These are phyloP conservation scores for Pangasius djambal DNA, from an alignment of 2,797 vertebrate species.

Conservation along the genomic window DNA sequence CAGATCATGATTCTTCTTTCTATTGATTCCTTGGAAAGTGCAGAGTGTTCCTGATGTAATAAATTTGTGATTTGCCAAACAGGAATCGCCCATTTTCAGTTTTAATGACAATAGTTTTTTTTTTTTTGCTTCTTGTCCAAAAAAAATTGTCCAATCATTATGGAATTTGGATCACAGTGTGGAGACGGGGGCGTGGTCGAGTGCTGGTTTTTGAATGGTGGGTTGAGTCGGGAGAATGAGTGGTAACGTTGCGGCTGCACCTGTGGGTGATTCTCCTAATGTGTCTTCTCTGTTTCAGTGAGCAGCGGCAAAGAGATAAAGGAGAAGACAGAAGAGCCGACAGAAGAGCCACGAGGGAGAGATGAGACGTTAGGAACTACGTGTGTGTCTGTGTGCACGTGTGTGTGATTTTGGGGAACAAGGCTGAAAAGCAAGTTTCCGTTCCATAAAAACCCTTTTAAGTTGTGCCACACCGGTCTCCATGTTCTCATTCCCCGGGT, in stretches of 20 bases:
- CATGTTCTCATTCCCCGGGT: not conserved
- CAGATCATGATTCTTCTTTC: not conserved
- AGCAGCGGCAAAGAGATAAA: not conserved
- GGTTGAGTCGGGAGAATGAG: not conserved
- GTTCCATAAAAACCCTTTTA: not conserved
- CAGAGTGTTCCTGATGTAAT: not conserved
- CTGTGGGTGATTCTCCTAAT: not conserved
- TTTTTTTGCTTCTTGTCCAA: not conserved
- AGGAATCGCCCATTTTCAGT: not conserved
- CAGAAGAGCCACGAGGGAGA: not conserved
- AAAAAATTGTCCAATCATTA: not conserved
- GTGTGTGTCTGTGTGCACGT: not conserved
- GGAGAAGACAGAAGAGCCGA: not conserved
- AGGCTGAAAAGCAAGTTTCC: not conserved
- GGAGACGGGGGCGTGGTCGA: not conserved
- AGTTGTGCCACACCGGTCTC: not conserved
- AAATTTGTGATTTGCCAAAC: not conserved
- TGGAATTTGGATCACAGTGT: not conserved
- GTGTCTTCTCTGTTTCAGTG: not conserved
- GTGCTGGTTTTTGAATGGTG: not conserved
- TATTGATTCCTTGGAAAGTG: not conserved
- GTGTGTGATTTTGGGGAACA: no score
- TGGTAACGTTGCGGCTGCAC: not conserved
- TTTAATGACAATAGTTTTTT: not conserved
- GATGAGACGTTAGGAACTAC: not conserved